Percentiles rank a stretch among this genome's conserved stretches.
These are phyloP conservation scores for Danio choprae DNA, from an alignment of 2,797 vertebrate species.

Conservation along the genomic window DNA sequence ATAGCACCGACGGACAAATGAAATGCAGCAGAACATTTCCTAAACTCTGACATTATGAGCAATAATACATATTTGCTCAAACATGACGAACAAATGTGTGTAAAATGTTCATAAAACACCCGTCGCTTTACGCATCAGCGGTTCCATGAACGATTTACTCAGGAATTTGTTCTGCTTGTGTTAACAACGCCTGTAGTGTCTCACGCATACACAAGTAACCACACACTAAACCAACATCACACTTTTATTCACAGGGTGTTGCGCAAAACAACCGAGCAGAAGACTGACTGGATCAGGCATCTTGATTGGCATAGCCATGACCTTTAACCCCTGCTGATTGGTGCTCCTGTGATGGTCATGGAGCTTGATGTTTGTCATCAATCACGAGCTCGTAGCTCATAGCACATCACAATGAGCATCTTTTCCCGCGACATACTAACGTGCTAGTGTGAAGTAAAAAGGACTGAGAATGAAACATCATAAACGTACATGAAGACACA, in stretches of 20 bases:
- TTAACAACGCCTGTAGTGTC: background rate
- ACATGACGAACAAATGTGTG: background rate
- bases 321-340: constrained; percentile 54
- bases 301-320: constrained; percentile 64
- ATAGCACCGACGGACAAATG: constrained; percentile 35
- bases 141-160: background rate
- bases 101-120: constrained; percentile 3
- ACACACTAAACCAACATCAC: background rate
- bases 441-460: background rate
- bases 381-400: constrained; percentile 58
- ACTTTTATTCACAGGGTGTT: background rate
- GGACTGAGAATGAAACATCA: constrained; percentile 18
- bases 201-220: background rate
- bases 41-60: constrained; percentile 27
- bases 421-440: background rate
- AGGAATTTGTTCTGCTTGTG: background rate
- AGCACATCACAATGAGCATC: background rate
- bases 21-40: constrained; percentile 34
- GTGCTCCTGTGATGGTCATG: constrained; percentile 61
- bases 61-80: constrained; percentile 20
- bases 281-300: constrained; percentile 47
- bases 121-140: background rate
- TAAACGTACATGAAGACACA: constrained; percentile 10
- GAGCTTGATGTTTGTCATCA: constrained; percentile 65
- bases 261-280: constrained; percentile 30